A percentile compares a stretch with the other conserved stretches of the same genome.
Conservation (phyloP, 2,797 vertebrate genomes). For the Heliangelus exortis region DNA sequence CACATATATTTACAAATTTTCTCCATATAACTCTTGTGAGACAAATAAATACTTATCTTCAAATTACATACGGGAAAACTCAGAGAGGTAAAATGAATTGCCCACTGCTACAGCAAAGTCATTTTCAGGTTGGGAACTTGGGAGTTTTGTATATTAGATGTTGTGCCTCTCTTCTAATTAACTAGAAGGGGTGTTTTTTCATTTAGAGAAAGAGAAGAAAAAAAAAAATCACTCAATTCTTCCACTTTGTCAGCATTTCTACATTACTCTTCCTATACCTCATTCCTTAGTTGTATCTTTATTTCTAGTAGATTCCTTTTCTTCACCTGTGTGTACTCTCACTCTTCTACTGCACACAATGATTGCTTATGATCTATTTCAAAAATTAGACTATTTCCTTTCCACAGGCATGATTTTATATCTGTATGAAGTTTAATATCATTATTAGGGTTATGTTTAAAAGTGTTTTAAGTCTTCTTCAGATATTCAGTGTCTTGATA, state of each 20-base stretch:
- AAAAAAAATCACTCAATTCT: rapidly evolving
- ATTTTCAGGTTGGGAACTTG: neutral
- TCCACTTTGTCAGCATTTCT: neutral
- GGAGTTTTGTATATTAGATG: neutral
- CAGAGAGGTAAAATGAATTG: neutral
- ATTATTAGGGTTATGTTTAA: neutral
- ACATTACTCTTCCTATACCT: neutral
- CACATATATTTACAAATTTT: neutral
- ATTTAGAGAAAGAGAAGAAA: neutral
- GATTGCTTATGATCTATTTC: neutral
- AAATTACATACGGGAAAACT: neutral
- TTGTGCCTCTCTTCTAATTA: neutral
- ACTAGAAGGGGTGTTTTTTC: rapidly evolving
- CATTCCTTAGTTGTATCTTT: neutral
- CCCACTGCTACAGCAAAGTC: neutral
- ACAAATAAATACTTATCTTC: neutral
- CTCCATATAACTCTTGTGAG: neutral
- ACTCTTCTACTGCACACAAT: neutral
- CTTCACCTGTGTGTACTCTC: neutral
- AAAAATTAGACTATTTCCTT: neutral
- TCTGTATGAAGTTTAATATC: neutral
- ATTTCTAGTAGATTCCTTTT: neutral
- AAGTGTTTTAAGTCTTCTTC: neutral
- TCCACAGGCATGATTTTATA: neutral
- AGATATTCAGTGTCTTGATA: neutral